Evolutionary conservation across 2,113 vertebrate genomes (phyloP).

Genomic region (Panthera leo): DNA sequence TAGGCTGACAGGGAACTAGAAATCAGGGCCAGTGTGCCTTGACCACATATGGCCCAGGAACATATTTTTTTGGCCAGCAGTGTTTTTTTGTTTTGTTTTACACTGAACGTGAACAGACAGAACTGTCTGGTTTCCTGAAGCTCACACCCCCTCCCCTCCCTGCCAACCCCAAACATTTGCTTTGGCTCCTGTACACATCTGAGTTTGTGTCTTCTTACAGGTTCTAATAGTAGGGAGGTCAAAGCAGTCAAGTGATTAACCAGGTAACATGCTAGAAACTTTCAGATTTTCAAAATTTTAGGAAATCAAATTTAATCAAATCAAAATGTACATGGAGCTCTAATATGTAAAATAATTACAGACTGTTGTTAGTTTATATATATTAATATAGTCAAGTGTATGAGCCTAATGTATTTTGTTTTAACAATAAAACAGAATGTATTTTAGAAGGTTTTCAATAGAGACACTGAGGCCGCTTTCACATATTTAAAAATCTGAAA

Average conservation of each 20-base stretch:
- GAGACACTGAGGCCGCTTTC: not conserved
- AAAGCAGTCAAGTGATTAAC: not conserved
- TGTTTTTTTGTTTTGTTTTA: not conserved
- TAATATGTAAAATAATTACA: not conserved
- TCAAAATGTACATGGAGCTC: not conserved
- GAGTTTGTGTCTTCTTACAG: not conserved
- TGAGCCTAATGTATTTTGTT: not conserved
- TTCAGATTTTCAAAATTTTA: constrained; percentile 6
- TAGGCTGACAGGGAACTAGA: not conserved
- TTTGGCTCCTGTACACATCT: not conserved
- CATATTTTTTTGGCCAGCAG: not conserved
- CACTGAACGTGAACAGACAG: not conserved
- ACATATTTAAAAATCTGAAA: not conserved
- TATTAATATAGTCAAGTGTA: not conserved
- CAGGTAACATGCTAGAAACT: not conserved
- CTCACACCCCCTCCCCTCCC: too few relatives aligned
- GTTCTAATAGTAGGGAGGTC: not conserved
- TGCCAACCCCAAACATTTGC: not conserved
- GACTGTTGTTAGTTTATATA: not conserved
- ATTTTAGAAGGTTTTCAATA: not conserved
- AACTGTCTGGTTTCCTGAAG: not conserved
- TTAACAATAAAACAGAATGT: not conserved
- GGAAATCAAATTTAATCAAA: not conserved
- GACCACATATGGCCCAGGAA: not conserved
- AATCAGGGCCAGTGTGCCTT: not conserved